Evolutionary conservation across 2,888 invertebrate species (phyloP).

Genomic region (Polydrusus cervinus): DNA sequence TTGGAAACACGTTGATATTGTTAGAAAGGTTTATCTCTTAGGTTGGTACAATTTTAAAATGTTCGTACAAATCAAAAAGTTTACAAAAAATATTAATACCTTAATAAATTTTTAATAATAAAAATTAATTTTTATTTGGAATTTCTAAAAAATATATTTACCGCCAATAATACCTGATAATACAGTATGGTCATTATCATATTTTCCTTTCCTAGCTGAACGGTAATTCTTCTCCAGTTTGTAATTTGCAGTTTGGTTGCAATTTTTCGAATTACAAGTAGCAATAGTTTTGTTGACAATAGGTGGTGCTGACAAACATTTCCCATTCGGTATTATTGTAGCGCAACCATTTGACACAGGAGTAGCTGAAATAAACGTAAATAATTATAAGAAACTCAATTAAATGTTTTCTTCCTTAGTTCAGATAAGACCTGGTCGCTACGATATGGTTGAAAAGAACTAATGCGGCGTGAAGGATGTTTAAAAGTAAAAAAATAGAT

Average conservation of each 20-base stretch:
- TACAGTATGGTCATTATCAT: constrained; percentile 67
- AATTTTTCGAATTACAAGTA: constrained; percentile 23
- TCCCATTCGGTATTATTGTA: constrained; percentile 55
- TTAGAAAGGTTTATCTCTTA: too few species aligned
- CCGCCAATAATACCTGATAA: constrained; percentile 61
- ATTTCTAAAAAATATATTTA: constrained; percentile 14
- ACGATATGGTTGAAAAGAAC: too few species aligned
- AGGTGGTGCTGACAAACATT: constrained; percentile 58
- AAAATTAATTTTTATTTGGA: too few species aligned
- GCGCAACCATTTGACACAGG: constrained; percentile 55
- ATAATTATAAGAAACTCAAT: background rate
- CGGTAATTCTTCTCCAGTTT: constrained; percentile 22
- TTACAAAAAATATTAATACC: too few species aligned
- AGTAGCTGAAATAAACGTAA: constrained; percentile 43
- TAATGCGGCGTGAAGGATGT: too few species aligned
- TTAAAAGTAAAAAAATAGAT: too few species aligned
- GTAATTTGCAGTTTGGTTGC: constrained; percentile 23
- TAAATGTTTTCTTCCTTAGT: too few species aligned
- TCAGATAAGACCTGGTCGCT: too few species aligned
- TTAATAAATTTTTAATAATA: too few species aligned
- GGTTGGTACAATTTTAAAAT: too few species aligned
- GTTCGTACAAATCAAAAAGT: too few species aligned
- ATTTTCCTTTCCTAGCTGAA: constrained; percentile 49
- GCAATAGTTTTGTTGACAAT: constrained; percentile 59
- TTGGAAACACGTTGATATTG: too few species aligned